phyloP scores from a whole-genome alignment of 2,797 vertebrate genomes.

The Dipus sagitta region DNA sequence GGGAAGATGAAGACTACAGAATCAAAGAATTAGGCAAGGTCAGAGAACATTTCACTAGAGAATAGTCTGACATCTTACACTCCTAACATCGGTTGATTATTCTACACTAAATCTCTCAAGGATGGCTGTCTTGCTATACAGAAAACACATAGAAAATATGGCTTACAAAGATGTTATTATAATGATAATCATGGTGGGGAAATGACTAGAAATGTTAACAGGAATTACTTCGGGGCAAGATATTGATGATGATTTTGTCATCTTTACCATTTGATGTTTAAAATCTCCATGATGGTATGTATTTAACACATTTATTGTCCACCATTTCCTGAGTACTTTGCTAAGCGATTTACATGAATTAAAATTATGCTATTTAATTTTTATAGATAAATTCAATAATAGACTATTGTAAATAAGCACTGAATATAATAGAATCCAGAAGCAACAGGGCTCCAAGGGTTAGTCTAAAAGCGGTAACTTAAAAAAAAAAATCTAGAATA shows the following conservation, averaged over 20 bases:
- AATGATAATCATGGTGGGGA: neutral
- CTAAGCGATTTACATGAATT: neutral
- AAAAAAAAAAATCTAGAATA: neutral
- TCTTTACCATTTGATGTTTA: neutral
- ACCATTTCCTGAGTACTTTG: neutral
- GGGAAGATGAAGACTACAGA: neutral
- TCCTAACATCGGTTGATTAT: neutral
- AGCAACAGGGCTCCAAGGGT: neutral
- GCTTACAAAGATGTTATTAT: neutral
- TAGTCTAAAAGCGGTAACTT: neutral
- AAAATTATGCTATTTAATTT: neutral
- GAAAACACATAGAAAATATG: neutral
- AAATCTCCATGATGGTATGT: neutral
- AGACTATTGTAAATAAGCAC: neutral
- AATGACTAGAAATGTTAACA: neutral
- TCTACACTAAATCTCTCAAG: neutral
- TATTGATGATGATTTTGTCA: slow-evolving; percentile 17
- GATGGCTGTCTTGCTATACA: neutral
- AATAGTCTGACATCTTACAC: neutral
- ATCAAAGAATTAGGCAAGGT: neutral
- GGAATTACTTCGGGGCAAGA: neutral
- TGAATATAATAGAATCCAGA: neutral
- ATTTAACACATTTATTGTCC: neutral
- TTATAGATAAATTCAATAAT: neutral
- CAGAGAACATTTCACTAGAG: neutral